A percentile compares a stretch with the other conserved stretches of the same genome.
These are phyloP conservation scores for Egretta garzetta DNA, from an alignment of 2,113 vertebrate genomes.

Conservation along the genomic window DNA sequence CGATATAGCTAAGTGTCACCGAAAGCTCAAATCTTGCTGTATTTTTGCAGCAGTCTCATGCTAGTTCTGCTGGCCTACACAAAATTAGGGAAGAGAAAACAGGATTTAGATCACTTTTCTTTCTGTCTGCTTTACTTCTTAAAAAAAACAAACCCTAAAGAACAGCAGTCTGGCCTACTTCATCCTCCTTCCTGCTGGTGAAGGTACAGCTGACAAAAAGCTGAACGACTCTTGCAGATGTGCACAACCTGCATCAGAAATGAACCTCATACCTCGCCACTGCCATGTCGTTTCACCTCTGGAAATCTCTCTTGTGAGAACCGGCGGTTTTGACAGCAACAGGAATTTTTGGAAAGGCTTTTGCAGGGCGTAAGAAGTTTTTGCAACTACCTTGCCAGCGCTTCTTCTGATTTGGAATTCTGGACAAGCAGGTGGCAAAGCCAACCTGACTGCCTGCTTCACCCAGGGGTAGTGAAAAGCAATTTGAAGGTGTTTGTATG, in stretches of 20 bases:
- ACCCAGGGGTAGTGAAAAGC: not conserved
- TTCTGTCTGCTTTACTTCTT: not conserved
- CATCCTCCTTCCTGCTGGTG: not conserved
- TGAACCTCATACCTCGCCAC: not conserved
- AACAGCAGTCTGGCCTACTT: not conserved
- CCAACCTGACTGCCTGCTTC: not conserved
- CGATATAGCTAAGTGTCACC: not conserved
- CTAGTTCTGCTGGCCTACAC: not conserved
- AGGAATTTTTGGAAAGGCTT: not conserved
- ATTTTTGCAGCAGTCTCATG: not conserved
- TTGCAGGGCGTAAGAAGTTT: not conserved
- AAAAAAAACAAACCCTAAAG: not conserved
- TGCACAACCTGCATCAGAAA: not conserved
- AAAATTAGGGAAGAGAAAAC: not conserved
- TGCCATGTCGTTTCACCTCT: not conserved
- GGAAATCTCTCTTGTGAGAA: not conserved
- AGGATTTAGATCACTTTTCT: not conserved
- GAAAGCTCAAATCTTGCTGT: not conserved
- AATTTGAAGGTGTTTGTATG: not conserved
- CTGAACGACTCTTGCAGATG: not conserved
- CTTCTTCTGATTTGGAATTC: not conserved
- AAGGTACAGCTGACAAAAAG: not conserved
- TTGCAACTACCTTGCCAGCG: not conserved
- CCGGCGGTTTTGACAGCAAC: not conserved
- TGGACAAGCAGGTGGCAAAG: not conserved